These are phyloP conservation scores for Ophion ventricosus DNA, from an alignment of 2,888 invertebrate genomes.

Conservation along the genomic window DNA sequence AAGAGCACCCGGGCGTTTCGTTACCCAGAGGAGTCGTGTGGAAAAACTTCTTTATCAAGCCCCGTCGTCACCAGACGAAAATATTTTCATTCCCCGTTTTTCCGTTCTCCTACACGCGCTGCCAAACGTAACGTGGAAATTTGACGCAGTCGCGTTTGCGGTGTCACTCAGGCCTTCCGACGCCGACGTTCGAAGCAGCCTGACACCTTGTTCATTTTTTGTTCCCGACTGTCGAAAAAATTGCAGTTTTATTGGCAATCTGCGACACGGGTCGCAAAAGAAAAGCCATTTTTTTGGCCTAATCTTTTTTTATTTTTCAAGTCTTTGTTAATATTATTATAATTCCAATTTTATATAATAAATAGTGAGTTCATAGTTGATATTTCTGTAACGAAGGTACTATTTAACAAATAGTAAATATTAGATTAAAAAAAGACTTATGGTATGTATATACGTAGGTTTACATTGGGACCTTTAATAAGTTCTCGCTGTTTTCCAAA, in stretches of 20 bases:
- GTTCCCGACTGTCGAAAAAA: constrained; percentile 5
- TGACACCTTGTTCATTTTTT: constrained; percentile 10
- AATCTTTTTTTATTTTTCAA: too few relatives aligned
- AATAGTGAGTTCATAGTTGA: too few relatives aligned
- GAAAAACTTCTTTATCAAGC: constrained; percentile 59
- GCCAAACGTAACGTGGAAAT: constrained; percentile 69
- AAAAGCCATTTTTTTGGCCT: background rate
- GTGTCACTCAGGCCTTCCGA: too few relatives aligned
- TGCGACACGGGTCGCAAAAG: background rate
- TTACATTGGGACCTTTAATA: too few relatives aligned
- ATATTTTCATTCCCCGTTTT: constrained; percentile 67
- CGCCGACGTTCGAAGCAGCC: constrained; percentile 5
- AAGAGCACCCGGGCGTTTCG: background rate
- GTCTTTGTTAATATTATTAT: too few relatives aligned
- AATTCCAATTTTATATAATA: too few relatives aligned
- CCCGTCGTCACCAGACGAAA: constrained; percentile 58
- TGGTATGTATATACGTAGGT: too few relatives aligned
- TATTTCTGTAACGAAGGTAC: too few relatives aligned
- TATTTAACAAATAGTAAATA: too few relatives aligned
- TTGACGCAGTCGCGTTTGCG: constrained; percentile 27
- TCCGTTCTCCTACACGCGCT: constrained; percentile 37
- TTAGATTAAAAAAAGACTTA: too few relatives aligned
- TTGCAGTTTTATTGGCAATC: background rate
- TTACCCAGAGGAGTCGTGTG: constrained; percentile 13
- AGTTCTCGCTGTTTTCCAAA: too few relatives aligned